Conservation (phyloP, 2,888 invertebrate species). For the Cyrtodaria siliqua region DNA sequence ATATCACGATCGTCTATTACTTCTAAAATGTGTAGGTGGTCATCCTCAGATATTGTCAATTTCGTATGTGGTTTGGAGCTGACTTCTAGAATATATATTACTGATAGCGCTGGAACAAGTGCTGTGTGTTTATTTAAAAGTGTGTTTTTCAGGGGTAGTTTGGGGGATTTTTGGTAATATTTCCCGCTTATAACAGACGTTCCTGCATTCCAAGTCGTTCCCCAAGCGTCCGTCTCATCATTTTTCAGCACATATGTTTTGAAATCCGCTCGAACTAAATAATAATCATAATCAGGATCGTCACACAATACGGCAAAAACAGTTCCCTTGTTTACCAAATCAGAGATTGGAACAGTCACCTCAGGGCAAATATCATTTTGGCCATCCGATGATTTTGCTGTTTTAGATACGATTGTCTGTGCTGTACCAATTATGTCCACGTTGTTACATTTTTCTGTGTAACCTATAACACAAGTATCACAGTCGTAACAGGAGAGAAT, state of each 20-base stretch:
- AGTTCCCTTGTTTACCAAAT: not conserved
- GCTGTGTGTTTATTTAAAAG: not conserved
- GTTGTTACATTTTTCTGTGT: too few species aligned
- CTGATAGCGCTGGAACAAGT: not conserved
- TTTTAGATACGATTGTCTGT: constrained; percentile 12
- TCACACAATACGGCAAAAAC: constrained; percentile 9
- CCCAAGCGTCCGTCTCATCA: constrained; percentile 7
- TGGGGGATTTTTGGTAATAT: constrained; percentile 1
- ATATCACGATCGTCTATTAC: too few species aligned
- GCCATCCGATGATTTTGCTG: not conserved
- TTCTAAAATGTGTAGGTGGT: constrained; percentile 3
- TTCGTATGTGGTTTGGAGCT: not conserved
- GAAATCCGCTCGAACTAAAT: constrained; percentile 17
- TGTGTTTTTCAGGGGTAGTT: not conserved
- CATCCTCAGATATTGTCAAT: constrained; percentile 1
- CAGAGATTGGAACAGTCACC: not conserved
- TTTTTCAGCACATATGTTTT: not conserved
- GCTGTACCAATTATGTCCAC: not conserved
- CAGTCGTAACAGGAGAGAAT: constrained; percentile 1
- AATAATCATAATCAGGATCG: constrained; percentile 22
- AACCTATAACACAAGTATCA: not conserved
- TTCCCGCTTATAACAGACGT: constrained; percentile 9
- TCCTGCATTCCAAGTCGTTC: constrained; percentile 3
- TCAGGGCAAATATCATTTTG: not conserved
- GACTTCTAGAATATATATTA: not conserved